A percentile compares a stretch with the other conserved stretches of the same genome.
Evolutionary conservation across 1,140 invertebrate genomes (phyloP).

Genomic region (Lordiphosa clarofinis): DNA sequence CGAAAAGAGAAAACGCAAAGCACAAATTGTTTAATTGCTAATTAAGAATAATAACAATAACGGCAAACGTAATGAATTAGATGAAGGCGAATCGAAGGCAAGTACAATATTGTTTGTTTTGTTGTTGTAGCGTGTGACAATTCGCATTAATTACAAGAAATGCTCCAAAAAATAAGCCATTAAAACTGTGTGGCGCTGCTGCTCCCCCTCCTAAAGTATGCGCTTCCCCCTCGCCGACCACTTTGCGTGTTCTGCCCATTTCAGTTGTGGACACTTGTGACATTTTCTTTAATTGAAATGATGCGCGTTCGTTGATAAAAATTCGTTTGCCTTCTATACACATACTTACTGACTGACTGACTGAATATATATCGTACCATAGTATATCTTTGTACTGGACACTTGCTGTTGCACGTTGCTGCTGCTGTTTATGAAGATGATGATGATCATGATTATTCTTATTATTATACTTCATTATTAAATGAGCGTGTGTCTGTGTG

Average conservation of each 20-base stretch:
- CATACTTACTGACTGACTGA: neutral
- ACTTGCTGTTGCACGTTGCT: constrained; percentile 55
- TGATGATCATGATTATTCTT: too few species aligned
- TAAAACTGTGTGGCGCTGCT: constrained; percentile 25
- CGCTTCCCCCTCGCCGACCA: neutral
- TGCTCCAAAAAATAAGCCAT: constrained; percentile 68
- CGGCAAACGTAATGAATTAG: constrained; percentile 59
- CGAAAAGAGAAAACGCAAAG: constrained; percentile 29
- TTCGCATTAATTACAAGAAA: constrained; percentile 75
- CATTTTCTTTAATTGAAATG: constrained; percentile 78
- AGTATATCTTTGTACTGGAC: constrained; percentile 5
- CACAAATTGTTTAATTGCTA: constrained; percentile 77
- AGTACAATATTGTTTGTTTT: constrained; percentile 22
- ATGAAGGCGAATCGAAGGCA: constrained; percentile 65
- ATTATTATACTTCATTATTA: constrained; percentile 75
- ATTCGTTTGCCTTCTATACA: constrained; percentile 49
- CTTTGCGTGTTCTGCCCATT: constrained; percentile 50
- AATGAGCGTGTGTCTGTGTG: constrained; percentile 52
- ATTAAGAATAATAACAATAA: constrained; percentile 60
- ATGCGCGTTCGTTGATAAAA: constrained; percentile 77
- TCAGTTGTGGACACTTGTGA: constrained; percentile 70
- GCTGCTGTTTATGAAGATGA: constrained; percentile 42
- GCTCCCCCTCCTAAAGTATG: constrained; percentile 4
- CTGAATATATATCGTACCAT: constrained; percentile 5
- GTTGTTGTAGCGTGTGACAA: constrained; percentile 67